These are phyloP conservation scores for Formica aserva DNA, from an alignment of 2,888 invertebrate species.

Conservation along the genomic window DNA sequence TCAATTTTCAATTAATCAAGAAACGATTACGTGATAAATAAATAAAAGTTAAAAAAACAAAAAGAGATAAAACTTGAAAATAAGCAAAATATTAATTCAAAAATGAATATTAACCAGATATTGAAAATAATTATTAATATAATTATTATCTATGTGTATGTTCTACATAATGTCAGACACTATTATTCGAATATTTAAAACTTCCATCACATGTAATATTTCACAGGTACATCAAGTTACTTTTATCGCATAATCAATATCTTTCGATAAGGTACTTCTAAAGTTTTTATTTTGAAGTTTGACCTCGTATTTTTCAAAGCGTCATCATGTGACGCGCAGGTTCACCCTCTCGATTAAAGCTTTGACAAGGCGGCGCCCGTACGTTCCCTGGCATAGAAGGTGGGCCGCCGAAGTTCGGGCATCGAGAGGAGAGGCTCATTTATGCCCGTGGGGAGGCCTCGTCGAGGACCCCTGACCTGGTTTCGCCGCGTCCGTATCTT, in stretches of 20 bases:
- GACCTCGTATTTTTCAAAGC: constrained; percentile 17
- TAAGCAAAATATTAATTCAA: neutral
- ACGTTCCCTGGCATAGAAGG: neutral
- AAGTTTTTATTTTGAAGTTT: constrained; percentile 21
- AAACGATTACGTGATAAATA: neutral
- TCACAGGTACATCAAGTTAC: neutral
- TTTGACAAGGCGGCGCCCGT: constrained; percentile 7
- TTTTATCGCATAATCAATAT: neutral
- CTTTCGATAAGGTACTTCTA: neutral
- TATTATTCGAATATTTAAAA: neutral
- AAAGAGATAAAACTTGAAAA: neutral
- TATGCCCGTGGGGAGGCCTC: constrained; percentile 38
- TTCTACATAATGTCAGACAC: neutral
- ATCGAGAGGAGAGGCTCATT: constrained; percentile 46
- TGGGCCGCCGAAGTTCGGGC: constrained; percentile 25
- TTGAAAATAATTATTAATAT: neutral
- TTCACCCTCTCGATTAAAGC: constrained; percentile 21
- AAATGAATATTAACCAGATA: neutral
- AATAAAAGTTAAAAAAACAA: neutral
- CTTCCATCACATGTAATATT: neutral
- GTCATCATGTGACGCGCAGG: neutral
- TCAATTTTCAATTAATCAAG: neutral
- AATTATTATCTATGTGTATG: neutral
- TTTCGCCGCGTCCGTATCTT: constrained; percentile 67
- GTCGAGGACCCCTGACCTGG: constrained; percentile 73